Base-by-base conservation (phyloP, 2,113 vertebrate genomes). In the Ibidorhyncha struthersii region DNA sequence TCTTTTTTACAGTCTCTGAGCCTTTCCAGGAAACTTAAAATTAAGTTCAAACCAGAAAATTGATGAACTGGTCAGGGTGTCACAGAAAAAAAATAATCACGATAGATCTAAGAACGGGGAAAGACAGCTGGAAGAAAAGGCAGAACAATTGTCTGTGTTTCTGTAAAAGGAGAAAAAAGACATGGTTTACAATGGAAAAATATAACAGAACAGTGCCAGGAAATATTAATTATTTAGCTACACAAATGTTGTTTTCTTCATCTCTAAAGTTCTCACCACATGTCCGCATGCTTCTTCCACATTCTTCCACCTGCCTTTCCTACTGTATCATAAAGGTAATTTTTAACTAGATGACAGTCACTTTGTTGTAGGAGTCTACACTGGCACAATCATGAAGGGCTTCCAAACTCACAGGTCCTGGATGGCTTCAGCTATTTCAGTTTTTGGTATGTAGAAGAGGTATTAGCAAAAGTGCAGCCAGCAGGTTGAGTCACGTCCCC, bases 401-500 rank as follows among this genome's bases (percentile, higher is more conserved):
- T 49, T 77, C 26, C 34, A 88, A 25, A 52, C 21, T 90, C 19
- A 0, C 2, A 43, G 18, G 15, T 58, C 19, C 22, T 66, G 10
- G 7, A 65, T 69, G 13, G 9, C 16, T 81, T 77, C 30, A 66
- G 5, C 27, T 62, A 0, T 29, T 77, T n/a, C 8, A 59, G 13
- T 11, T 76, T 78, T 47, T 72, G 30, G 2, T 56, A 20, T 52
- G 17, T 23, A 59, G 36, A 53, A 56, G 12, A 36, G 9, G 8
- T 32, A 43, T 6, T 65, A 26, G 6, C 8, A 69, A 43, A 63
- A 30, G 1, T 50, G 15, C 34, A 82, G 15, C 11, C 15, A 45
- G 26, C 7, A 36, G 4, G 10, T 40, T 82, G 53, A 72, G 9
- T 0, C 0, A 36, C n/a, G 3, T 36, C 3, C 8, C 4, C 3